A percentile compares a stretch with the other conserved stretches of the same genome.
Evolutionary conservation across 1,140 invertebrate genomes (phyloP).

Genomic region (Lineus longissimus): DNA sequence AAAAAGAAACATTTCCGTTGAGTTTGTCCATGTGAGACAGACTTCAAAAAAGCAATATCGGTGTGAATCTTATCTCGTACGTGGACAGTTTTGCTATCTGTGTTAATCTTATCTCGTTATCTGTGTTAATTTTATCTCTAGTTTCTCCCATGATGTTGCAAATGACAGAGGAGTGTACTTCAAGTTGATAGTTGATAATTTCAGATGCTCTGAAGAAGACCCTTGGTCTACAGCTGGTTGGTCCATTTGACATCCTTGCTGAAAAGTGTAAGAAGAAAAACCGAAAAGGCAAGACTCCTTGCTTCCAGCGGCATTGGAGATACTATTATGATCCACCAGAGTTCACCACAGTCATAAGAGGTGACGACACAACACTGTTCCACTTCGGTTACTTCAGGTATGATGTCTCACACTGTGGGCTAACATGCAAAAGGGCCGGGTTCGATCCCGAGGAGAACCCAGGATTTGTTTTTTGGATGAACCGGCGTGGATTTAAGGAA

Average conservation of each 20-base stretch:
- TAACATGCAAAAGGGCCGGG: no score
- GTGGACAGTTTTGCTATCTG: no score
- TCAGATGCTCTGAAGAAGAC: conserved; percentile 62
- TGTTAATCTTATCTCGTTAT: no score
- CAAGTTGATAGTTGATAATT: no score
- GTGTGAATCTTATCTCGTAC: no score
- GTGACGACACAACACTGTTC: conserved; percentile 65
- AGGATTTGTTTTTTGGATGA: no score
- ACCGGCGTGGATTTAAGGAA: no score
- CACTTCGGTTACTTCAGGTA: conserved; percentile 84
- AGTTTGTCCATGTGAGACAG: not conserved
- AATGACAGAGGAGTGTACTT: no score
- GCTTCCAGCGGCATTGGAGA: conserved; percentile 72
- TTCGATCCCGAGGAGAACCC: no score
- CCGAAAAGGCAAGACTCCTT: conserved; percentile 60
- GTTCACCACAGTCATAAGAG: conserved; percentile 63
- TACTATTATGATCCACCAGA: conserved; percentile 93
- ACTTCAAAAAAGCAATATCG: no score
- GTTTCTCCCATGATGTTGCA: no score
- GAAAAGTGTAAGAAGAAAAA: conserved; percentile 62
- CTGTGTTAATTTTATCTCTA: no score
- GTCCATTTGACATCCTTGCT: conserved; percentile 79
- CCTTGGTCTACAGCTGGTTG: conserved; percentile 71
- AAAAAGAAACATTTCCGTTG: conserved; percentile 8
- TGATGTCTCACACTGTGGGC: not conserved